Evolutionary conservation across 2,888 invertebrate genomes (phyloP).

Genomic region (Exephanes ischioxanthus): DNA sequence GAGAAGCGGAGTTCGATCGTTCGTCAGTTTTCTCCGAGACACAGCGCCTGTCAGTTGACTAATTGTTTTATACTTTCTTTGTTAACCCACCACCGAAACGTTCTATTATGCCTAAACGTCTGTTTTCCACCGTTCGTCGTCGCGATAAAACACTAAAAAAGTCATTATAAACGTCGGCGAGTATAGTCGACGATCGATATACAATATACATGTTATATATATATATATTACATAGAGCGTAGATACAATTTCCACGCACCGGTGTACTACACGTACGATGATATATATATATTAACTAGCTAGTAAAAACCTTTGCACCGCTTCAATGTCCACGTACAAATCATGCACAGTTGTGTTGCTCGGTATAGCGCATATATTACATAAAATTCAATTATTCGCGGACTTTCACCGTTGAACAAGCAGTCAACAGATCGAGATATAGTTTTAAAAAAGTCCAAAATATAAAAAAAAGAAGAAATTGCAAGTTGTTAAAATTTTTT

Average conservation of each 20-base stretch:
- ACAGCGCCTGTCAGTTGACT: background rate
- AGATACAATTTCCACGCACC: slow-evolving; percentile 11
- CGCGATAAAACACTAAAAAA: slow-evolving; percentile 9
- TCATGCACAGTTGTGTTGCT: slow-evolving; percentile 35
- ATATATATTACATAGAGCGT: background rate
- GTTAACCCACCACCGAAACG: background rate
- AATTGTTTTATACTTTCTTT: slow-evolving; percentile 6
- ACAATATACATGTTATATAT: background rate
- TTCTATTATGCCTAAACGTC: slow-evolving; percentile 6
- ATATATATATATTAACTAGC: background rate
- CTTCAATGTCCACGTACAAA: slow-evolving; percentile 30
- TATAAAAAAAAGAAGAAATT: background rate
- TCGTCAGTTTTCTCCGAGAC: slow-evolving; percentile 22
- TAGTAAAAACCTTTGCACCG: slow-evolving; percentile 4
- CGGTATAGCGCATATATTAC: slow-evolving; percentile 53
- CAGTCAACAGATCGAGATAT: background rate
- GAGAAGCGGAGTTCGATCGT: slow-evolving; percentile 1
- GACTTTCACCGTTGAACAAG: slow-evolving; percentile 39
- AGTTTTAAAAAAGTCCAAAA: background rate
- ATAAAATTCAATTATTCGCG: slow-evolving; percentile 55
- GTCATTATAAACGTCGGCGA: slow-evolving; percentile 15
- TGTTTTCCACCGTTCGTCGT: background rate
- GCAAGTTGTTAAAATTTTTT: slow-evolving; percentile 8
- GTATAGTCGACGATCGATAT: slow-evolving; percentile 21
- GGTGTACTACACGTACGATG: slow-evolving; percentile 6